These are phyloP conservation scores for Noctua pronuba DNA, from an alignment of 2,888 invertebrate genomes.

Conservation along the genomic window DNA sequence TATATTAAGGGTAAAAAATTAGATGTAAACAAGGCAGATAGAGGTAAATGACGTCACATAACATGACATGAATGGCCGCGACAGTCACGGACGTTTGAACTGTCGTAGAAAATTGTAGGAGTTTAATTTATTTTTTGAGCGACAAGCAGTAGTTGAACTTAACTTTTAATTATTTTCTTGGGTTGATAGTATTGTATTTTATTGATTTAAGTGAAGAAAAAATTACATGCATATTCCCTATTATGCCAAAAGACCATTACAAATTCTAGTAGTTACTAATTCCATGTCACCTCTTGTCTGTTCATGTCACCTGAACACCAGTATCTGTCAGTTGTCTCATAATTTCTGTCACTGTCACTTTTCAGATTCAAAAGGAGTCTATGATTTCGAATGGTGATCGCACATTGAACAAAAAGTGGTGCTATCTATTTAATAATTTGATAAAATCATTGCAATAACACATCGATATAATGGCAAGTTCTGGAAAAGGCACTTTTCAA, in stretches of 20 bases:
- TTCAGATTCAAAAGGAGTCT: not conserved
- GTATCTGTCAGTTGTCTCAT: not conserved
- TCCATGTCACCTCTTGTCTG: not conserved
- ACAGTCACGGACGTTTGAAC: no score
- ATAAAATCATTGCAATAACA: not conserved
- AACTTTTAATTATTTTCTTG: no score
- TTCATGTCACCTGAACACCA: not conserved
- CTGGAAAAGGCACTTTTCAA: conserved; percentile 93
- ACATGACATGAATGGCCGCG: no score
- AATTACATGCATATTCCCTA: no score
- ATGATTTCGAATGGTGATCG: not conserved
- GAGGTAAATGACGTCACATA: no score
- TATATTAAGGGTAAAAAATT: no score
- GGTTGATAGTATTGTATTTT: no score
- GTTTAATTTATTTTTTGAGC: no score
- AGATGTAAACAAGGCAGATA: no score
- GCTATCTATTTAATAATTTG: not conserved
- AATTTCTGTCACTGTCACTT: conserved; percentile 5
- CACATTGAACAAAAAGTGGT: not conserved
- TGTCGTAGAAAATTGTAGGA: no score
- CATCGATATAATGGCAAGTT: conserved; percentile 77
- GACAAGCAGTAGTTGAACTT: no score
- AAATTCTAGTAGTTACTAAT: not conserved
- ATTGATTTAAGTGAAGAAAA: no score
- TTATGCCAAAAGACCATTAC: not conserved